These are phyloP conservation scores for Hyphantria cunea DNA, from an alignment of 1,140 invertebrate genomes.

Conservation along the genomic window DNA sequence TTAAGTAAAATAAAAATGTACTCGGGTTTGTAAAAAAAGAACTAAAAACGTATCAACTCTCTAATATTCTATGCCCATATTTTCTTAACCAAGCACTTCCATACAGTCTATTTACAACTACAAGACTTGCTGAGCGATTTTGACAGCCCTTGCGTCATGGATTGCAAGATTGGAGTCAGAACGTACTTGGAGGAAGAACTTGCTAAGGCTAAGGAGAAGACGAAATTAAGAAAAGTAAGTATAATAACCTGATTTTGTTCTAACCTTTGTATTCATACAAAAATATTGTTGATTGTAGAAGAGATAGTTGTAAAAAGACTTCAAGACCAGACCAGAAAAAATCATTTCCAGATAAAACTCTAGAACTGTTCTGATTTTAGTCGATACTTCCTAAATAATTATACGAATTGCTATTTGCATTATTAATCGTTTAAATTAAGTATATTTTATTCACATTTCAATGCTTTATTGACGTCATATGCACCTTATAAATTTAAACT, in stretches of 20 bases:
- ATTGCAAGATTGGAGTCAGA: conserved; percentile 97
- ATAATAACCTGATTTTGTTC: too few species aligned
- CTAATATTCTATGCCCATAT: neutral
- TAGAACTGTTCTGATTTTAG: too few species aligned
- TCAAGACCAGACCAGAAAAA: too few species aligned
- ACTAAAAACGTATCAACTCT: too few species aligned
- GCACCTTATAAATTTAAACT: neutral
- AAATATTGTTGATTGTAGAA: too few species aligned
- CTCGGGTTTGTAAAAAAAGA: too few species aligned
- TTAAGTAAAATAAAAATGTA: too few species aligned
- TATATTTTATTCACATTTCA: neutral
- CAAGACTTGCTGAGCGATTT: conserved; percentile 96
- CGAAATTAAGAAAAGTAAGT: conserved; percentile 92
- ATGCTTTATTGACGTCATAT: neutral
- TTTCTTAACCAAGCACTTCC: conserved; percentile 54
- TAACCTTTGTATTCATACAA: too few species aligned
- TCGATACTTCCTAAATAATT: too few species aligned
- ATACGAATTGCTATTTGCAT: too few species aligned
- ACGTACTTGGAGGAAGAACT: conserved; percentile 98
- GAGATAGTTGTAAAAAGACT: too few species aligned
- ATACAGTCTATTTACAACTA: conserved; percentile 90
- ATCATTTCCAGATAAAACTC: too few species aligned
- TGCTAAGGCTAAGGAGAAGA: conserved; percentile 96
- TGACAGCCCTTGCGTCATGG: conserved; percentile 96
- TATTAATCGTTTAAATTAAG: neutral